A percentile compares a stretch with the other conserved stretches of the same genome.
Conservation (phyloP, 2,113 vertebrate genomes). For the Caranx ignobilis region DNA sequence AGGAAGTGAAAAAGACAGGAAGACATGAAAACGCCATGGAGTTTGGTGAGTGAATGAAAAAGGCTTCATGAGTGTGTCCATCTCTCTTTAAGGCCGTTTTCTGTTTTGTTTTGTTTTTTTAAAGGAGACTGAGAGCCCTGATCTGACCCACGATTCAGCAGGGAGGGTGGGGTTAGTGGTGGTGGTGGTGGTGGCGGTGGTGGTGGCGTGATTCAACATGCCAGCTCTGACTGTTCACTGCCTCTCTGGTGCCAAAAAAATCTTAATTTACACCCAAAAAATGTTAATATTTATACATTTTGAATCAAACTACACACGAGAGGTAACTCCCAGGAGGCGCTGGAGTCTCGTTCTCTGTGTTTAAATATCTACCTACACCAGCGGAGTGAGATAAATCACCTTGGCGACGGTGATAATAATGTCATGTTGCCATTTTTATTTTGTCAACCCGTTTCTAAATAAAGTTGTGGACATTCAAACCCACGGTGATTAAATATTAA, state of each 20-base stretch:
- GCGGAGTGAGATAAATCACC: background rate
- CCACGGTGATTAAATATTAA: background rate
- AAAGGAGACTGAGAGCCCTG: conserved; percentile 34
- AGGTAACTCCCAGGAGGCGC: conserved; percentile 16
- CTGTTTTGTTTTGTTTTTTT: conserved; percentile 9
- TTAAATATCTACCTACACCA: background rate
- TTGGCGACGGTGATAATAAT: background rate
- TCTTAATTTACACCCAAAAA: conserved; percentile 13
- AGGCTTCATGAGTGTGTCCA: conserved; percentile 45
- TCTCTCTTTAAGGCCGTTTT: conserved; percentile 62
- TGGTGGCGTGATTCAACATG: background rate
- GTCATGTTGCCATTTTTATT: too few relatives aligned
- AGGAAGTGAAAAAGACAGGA: background rate
- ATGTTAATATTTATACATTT: background rate
- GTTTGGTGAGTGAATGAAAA: conserved; percentile 27
- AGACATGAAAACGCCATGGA: background rate
- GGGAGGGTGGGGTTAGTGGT: background rate
- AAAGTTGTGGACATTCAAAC: conserved; percentile 3
- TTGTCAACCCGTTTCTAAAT: background rate
- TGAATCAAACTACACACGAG: background rate
- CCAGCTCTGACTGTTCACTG: conserved; percentile 19
- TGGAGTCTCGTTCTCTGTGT: background rate
- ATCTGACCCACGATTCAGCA: conserved; percentile 16
- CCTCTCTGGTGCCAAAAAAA: conserved; percentile 8
- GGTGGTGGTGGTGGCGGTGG: too few relatives aligned